Base-by-base conservation (phyloP, 2,888 invertebrate genomes). In the Scrobipalpa atriplicella region DNA sequence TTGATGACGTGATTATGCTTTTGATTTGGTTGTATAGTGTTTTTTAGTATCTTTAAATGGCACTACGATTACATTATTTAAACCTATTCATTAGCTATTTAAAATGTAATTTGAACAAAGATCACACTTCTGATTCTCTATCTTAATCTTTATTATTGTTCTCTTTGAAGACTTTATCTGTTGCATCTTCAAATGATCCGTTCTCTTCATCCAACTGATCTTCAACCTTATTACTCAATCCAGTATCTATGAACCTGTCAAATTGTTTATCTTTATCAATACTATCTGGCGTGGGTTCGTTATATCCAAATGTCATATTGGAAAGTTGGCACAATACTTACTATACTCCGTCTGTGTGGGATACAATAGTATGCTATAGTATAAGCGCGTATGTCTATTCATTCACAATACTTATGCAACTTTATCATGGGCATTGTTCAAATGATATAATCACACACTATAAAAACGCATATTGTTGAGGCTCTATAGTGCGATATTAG, bases 271-370 rank as follows among this genome's bases (percentile, higher is more conserved):
- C 58, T 38, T 3, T 56, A 38, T 58, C 58, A 16, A 38, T 58
- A 29, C 58, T 38, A 58, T 58, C 58, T 36, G 67, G 71, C 70
- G 70, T 75, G 68, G 74, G 75, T 71, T 58, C 56, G 19, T 56
- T 67, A 67, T 65, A 70, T 70, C 70, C 54, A 79, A 82, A 81
- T 81, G 82, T 78, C 82, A 81, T 68, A 76, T 70, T 78, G 74
- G 82, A 83, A 83, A 82, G 81, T 72, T 68, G 38, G 58, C 63
- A 68, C 66, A 38, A 16, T 16, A 47, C 47, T 47, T 6, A 38
- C 38, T 16, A 0, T 58, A 29, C 38, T 16, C 1, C 29, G 29
- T 29, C 29, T n/a, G 38, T 38, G 58, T 58, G 58, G 16, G 58
- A 38, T 29, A 58, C 36, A 36, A 58, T 29, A 29, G 16, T 29